Evolutionary conservation across 2,797 vertebrate species (phyloP).

Genomic region (Gambusia yucatana): DNA sequence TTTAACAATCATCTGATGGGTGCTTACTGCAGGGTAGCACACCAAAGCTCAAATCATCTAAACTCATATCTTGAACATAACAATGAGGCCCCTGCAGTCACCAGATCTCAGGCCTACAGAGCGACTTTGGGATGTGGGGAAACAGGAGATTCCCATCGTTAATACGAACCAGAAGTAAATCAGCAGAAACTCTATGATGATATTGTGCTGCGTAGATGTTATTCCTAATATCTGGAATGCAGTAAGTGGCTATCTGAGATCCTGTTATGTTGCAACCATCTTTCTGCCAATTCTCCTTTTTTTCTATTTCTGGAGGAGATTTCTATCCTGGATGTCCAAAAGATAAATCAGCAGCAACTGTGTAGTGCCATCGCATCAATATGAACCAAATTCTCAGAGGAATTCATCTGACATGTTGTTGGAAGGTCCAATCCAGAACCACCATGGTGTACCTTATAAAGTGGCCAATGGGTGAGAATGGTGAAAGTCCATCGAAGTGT

Average conservation of each 20-base stretch:
- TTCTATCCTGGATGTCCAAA: background rate
- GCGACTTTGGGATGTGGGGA: background rate
- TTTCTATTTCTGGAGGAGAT: background rate
- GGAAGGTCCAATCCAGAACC: background rate
- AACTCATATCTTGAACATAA: background rate
- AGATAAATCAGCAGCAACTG: background rate
- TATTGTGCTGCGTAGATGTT: background rate
- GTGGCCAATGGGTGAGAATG: background rate
- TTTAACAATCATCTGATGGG: background rate
- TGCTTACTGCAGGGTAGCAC: background rate
- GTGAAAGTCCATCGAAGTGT: background rate
- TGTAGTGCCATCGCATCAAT: background rate
- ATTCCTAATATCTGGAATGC: background rate
- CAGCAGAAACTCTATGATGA: background rate
- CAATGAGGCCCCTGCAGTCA: background rate
- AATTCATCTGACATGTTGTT: background rate
- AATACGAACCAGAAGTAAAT: background rate
- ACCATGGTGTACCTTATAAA: background rate
- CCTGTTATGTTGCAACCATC: background rate
- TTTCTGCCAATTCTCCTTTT: background rate
- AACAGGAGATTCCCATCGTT: background rate
- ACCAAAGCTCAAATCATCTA: background rate
- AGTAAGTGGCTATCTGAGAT: background rate
- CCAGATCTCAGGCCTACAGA: background rate
- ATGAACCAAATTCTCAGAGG: background rate